Evolutionary conservation across 2,113 vertebrate species (phyloP).

Genomic region (Okapia johnstoni): DNA sequence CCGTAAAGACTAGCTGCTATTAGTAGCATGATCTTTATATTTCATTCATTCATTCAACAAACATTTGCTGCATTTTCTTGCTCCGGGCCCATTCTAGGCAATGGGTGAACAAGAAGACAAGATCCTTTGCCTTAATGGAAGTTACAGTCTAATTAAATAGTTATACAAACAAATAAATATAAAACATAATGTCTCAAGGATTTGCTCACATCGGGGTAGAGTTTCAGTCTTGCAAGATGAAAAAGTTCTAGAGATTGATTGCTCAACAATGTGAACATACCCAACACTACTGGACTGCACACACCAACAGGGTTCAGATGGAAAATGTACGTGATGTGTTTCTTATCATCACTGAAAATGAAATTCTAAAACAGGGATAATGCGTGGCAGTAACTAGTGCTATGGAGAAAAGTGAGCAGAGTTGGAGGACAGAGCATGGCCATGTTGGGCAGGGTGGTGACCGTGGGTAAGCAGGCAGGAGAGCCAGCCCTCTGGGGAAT

Average conservation of each 20-base stretch:
- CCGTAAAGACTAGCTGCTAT: neutral
- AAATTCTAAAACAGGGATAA: neutral
- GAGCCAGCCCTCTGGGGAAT: neutral
- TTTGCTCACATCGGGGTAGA: too few species aligned
- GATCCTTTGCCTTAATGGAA: neutral
- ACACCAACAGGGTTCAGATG: neutral
- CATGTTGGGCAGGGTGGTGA: rapidly evolving
- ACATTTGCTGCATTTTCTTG: neutral
- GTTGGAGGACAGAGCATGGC: neutral
- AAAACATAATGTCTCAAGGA: neutral
- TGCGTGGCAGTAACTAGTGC: neutral
- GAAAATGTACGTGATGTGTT: neutral
- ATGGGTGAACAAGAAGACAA: neutral
- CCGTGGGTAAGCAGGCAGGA: too few species aligned
- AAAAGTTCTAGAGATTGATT: neutral
- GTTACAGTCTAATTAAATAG: neutral
- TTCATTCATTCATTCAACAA: neutral
- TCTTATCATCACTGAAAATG: neutral
- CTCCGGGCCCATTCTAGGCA: neutral
- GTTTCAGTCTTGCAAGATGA: neutral
- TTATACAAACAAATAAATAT: neutral
- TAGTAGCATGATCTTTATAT: neutral
- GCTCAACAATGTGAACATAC: neutral
- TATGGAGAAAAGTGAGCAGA: neutral
- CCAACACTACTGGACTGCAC: neutral